Evolutionary conservation across 2,888 invertebrate species (phyloP).

Genomic region (Cyclophora punctaria): DNA sequence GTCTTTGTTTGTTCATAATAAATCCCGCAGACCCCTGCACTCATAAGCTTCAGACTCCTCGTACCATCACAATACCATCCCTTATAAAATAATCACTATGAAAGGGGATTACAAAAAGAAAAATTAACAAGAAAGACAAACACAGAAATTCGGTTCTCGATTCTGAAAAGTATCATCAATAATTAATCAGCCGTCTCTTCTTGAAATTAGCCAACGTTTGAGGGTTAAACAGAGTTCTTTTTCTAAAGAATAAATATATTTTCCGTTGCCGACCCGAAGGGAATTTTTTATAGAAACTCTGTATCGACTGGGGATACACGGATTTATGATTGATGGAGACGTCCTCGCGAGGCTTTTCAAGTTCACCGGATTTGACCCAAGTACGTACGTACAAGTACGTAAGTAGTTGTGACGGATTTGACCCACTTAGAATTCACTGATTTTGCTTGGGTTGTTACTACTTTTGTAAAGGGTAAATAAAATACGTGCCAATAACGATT

Average conservation of each 20-base stretch:
- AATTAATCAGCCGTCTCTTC: constrained; percentile 67
- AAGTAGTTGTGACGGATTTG: too few relatives aligned
- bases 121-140: constrained; percentile 67
- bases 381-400: too few relatives aligned
- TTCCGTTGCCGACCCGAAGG: constrained; percentile 53
- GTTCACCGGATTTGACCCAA: too few relatives aligned
- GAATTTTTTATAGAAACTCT: constrained; percentile 67
- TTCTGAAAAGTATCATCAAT: constrained; percentile 61
- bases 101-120: constrained; percentile 46
- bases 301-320: constrained; percentile 41
- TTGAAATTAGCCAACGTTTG: constrained; percentile 66
- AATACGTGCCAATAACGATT: too few relatives aligned
- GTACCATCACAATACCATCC: constrained; percentile 32
- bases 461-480: too few relatives aligned
- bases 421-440: too few relatives aligned
- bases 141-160: constrained; percentile 40
- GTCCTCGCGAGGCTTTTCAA: too few relatives aligned
- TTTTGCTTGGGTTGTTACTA: too few relatives aligned
- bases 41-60: too few relatives aligned
- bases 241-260: constrained; percentile 47
- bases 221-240: constrained; percentile 55
- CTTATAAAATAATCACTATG: constrained; percentile 46
- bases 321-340: neutral
- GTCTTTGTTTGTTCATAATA: too few relatives aligned
- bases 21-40: too few relatives aligned